Base-by-base conservation (phyloP, 2,113 vertebrate species). In the Stegastes partitus region DNA sequence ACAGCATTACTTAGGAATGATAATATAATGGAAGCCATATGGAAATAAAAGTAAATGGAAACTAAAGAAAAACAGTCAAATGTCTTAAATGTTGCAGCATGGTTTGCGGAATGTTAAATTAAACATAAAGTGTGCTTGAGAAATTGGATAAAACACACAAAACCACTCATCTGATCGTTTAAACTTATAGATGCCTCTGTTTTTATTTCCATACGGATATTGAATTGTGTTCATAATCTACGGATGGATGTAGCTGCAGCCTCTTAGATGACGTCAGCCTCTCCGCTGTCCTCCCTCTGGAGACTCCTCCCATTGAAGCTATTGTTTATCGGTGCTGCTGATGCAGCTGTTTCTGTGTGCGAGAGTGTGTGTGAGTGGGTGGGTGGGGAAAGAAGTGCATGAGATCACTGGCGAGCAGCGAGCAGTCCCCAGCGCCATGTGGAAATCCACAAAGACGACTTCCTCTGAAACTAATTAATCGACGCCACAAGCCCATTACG, bases 391-490 rank as follows among this genome's bases (percentile, higher is more conserved):
- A 22, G 82, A 19, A 67, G 87, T 70, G 69, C 74, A 74, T 79
- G 89, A 83, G 87, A 81, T 86, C 87, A 84, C 81, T 82, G 68
- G 83, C 79, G 85, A 92, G 91, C 83, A 86, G 80, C 77, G 84
- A 86, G 74, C 79, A 56, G 71, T 90, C 88, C 83, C 86, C 79
- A 45, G 86, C 71, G 71, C 91, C 91, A 76, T 81, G 90, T 92
- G 92, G 87, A 91, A 91, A 84, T 89, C 87, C 86, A 86, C 86
- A 77, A 89, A 90, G 89, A 88, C 78, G 89, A 92, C 91, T 91
- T 93, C 89, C 90, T 84, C 84, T 84, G 90, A 91, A 90, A 91
- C 86, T 91, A 93, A 94, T 94, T 93, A 89, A 94, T 94, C 85
- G 90, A 90, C 82, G 87, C 90, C 90, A 93, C 88, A 77, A 92